Percentiles rank a stretch among this genome's conserved stretches.
phyloP scores from a whole-genome alignment of 2,797 vertebrate genomes.

The Ctenopoma kingsleyae region DNA sequence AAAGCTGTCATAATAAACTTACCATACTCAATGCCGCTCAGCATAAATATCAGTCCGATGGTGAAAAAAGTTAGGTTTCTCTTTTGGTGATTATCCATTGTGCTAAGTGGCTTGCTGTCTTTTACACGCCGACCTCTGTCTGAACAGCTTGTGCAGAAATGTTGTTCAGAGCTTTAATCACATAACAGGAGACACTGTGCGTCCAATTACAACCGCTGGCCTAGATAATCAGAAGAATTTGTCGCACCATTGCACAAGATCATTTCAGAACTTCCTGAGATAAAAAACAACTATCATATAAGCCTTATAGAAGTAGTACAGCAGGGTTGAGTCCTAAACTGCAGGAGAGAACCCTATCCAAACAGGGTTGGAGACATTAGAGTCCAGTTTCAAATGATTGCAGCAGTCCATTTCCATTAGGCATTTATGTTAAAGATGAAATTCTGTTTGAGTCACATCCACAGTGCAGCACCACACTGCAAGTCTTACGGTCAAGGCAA shows the following conservation, averaged over 20 bases:
- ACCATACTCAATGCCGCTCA: conserved; percentile 90
- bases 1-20: conserved; percentile 60
- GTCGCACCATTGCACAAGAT: conserved; percentile 22
- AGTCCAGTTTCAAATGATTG: conserved; percentile 12
- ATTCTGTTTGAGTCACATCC: conserved; percentile 53
- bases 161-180: conserved; percentile 51
- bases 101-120: conserved; percentile 25
- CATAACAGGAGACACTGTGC: conserved; percentile 71
- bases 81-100: conserved; percentile 83
- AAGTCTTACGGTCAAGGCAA: conserved; percentile 42
- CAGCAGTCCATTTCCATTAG: conserved; percentile 20
- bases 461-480: conserved; percentile 15
- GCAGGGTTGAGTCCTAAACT: neutral
- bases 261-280: conserved; percentile 28
- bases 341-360: conserved; percentile 2
- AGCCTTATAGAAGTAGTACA: neutral
- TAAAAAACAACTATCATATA: conserved; percentile 3
- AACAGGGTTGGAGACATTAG: conserved; percentile 5
- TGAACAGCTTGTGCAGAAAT: conserved; percentile 45
- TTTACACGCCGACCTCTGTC: conserved; percentile 44
- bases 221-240: conserved; percentile 50
- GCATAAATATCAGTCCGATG: conserved; percentile 87
- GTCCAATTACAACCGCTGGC: conserved; percentile 67
- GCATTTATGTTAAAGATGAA: conserved; percentile 48
- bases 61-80: conserved; percentile 84